Evolutionary conservation across 2,888 invertebrate genomes (phyloP).

Genomic region (Gymnoscelis rufifasciata): DNA sequence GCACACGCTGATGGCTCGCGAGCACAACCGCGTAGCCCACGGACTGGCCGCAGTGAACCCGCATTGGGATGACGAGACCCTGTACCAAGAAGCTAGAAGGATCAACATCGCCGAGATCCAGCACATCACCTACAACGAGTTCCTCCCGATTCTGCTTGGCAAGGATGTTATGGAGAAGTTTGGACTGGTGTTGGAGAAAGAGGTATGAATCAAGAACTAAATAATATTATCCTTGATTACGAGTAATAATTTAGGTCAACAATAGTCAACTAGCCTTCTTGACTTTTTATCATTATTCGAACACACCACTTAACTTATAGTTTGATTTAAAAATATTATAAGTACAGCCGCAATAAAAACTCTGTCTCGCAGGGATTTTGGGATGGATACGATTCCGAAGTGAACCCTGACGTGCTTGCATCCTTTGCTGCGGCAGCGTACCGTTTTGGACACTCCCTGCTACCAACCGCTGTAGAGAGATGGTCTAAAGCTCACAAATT

Average conservation of each 20-base stretch:
- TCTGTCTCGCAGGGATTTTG: slow-evolving; percentile 82
- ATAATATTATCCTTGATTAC: no score
- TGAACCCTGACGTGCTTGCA: slow-evolving; percentile 93
- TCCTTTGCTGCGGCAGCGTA: slow-evolving; percentile 95
- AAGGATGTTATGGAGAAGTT: slow-evolving; percentile 96
- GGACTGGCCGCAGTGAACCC: slow-evolving; percentile 89
- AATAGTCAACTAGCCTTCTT: no score
- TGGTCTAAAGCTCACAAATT: slow-evolving; percentile 98
- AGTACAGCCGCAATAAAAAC: no score
- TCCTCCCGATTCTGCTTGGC: slow-evolving; percentile 91
- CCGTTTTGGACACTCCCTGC: slow-evolving; percentile 92
- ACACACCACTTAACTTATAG: no score
- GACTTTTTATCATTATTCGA: no score
- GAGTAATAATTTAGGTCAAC: no score
- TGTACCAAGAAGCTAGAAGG: slow-evolving; percentile 92
- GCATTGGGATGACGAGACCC: slow-evolving; percentile 95
- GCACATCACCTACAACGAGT: slow-evolving; percentile 94
- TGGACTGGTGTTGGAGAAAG: slow-evolving; percentile 89
- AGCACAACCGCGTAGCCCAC: slow-evolving; percentile 92
- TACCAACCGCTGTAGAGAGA: slow-evolving; percentile 93
- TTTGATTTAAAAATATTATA: no score
- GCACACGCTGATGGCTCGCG: slow-evolving; percentile 94
- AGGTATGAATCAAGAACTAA: slow-evolving; percentile 72
- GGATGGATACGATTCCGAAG: slow-evolving; percentile 89
- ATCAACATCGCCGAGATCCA: slow-evolving; percentile 92